phyloP scores from a whole-genome alignment of 2,888 invertebrate genomes.

The Polylopha cassiicola region DNA sequence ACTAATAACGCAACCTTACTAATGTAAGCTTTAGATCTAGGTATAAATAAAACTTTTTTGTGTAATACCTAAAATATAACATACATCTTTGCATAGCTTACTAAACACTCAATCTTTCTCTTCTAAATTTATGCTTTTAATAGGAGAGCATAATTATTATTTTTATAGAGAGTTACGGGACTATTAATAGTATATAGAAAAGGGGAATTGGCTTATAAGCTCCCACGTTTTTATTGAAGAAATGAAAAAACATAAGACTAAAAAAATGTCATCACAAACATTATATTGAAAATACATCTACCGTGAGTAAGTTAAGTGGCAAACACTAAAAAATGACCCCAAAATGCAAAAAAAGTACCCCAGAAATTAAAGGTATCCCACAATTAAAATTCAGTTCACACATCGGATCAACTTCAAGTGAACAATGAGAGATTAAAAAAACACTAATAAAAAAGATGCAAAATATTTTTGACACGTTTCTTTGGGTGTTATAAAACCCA shows the following conservation, averaged over 20 bases:
- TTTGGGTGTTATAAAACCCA: conserved; percentile 10
- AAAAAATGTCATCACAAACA: conserved; percentile 42
- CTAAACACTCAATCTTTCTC: no score
- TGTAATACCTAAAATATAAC: no score
- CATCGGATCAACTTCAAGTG: conserved; percentile 38
- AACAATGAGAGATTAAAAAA: conserved; percentile 33
- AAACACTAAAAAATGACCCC: conserved; percentile 37
- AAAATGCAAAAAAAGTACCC: conserved; percentile 32
- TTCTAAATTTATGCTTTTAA: no score
- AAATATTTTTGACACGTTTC: conserved; percentile 25
- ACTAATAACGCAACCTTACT: no score
- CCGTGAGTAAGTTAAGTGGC: conserved; percentile 52
- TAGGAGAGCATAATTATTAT: no score
- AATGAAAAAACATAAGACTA: conserved; percentile 27
- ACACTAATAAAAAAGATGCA: conserved; percentile 31
- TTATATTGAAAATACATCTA: conserved; percentile 45
- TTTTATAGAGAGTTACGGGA: no score
- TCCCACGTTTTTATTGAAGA: conserved; percentile 42
- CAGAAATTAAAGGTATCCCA: conserved; percentile 35
- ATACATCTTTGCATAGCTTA: no score
- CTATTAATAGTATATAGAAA: no score
- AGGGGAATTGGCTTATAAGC: conserved; percentile 3
- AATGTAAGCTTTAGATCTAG: no score
- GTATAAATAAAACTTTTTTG: no score
- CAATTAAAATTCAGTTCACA: conserved; percentile 49